Base-by-base conservation (phyloP, 2,797 vertebrate species). In the Gambusia yucatana region DNA sequence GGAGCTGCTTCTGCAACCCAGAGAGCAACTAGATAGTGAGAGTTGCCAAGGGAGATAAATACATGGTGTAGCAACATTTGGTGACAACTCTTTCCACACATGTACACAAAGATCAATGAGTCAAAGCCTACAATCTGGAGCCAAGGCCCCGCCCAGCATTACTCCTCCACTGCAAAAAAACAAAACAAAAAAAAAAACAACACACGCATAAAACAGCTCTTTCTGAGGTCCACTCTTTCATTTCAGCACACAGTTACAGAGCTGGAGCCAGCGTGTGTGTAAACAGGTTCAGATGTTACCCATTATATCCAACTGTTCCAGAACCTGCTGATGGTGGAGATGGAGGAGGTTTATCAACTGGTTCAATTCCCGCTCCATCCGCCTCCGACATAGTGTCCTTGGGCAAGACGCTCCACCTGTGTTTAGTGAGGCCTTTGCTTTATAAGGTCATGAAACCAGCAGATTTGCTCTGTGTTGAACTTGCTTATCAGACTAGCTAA, bases 91-190 rank as follows among this genome's bases (percentile, higher is more conserved):
- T 91, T 90, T 93, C n/a, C 52, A 50, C 44, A 67, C 59, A 65
- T 6, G 16, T 46, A 41, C 77, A 82, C 81, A 85, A 88, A 82
- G 73, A 73, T 41, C 17, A 77, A 73, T 79, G 77, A 92, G 80
- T 91, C 90, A 92, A 93, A 93, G 91, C 82, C 87, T 92, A 44
- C 76, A 91, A 90, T 92, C 83, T 84, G 57, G 75, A 77, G 69
- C 75, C 70, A 55, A 1, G 85, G 90, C 85, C 80, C 85, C 76
- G 88, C 87, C 89, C 85, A 87, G 92, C 94, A 94, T 89, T 91
- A 16, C 52, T 25, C 52, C 52, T 11, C 52, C 88, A 82, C 81
- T 76, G 20, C 13, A 13, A 13, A 59, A 3, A 17, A 44, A 44
- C 1, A 43, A 43, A 41, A 41, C 6, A 41, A 41, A 43, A 43